These are phyloP conservation scores for Tachycineta bicolor DNA, from an alignment of 2,113 vertebrate genomes.

Conservation along the genomic window DNA sequence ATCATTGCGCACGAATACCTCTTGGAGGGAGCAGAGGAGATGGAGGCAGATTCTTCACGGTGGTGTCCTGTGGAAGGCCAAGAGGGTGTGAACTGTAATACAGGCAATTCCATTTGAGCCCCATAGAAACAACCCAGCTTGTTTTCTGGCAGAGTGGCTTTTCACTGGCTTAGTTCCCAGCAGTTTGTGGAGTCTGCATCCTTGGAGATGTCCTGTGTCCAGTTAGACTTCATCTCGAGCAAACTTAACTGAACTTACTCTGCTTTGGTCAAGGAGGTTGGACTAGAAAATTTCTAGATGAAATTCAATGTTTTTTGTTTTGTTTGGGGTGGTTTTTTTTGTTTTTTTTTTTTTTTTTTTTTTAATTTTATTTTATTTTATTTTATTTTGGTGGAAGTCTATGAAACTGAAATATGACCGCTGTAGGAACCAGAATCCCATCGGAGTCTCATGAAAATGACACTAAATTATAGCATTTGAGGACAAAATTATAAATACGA, in stretches of 20 bases:
- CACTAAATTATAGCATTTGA: not conserved
- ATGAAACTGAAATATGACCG: not conserved
- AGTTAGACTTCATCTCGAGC: not conserved
- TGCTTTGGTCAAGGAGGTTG: not conserved
- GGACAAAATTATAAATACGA: not conserved
- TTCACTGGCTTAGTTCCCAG: not conserved
- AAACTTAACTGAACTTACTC: not conserved
- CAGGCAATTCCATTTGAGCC: not conserved
- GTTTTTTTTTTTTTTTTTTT: not conserved
- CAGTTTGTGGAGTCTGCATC: not conserved
- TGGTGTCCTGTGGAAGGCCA: not conserved
- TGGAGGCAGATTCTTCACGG: not conserved
- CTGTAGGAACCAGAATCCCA: not conserved
- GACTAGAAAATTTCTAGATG: not conserved
- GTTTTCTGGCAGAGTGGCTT: not conserved
- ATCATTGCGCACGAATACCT: not conserved
- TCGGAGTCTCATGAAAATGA: not conserved
- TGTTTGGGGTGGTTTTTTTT: too few species aligned
- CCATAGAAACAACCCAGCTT: not conserved
- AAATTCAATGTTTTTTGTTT: not conserved
- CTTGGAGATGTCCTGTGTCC: not conserved
- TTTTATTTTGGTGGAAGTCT: not conserved
- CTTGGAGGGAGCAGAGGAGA: not conserved
- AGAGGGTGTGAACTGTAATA: not conserved
- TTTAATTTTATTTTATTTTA: not conserved